Percentiles rank a stretch among this genome's conserved stretches.
These are phyloP conservation scores for Cirrhinus mrigala DNA, from an alignment of 2,797 vertebrate species.

Conservation along the genomic window DNA sequence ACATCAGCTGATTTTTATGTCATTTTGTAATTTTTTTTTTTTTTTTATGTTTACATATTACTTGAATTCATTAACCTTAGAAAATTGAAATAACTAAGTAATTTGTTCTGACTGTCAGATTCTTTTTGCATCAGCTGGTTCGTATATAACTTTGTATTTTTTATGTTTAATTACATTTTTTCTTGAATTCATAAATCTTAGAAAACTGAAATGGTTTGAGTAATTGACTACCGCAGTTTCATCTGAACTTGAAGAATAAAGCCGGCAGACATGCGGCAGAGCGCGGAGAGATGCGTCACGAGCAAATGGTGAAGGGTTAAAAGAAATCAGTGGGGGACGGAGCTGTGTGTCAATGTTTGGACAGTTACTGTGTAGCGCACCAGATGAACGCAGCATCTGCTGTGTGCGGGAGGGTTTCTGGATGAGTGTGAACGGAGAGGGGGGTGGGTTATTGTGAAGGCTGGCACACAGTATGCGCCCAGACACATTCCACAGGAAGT, in stretches of 20 bases:
- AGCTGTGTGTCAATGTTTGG: slow-evolving; percentile 75
- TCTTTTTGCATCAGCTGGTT: not conserved
- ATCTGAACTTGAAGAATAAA: not conserved
- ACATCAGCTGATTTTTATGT: not conserved
- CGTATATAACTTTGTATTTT: not conserved
- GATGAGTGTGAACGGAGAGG: slow-evolving; percentile 40
- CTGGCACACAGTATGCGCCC: slow-evolving; percentile 59
- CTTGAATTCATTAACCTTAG: not conserved
- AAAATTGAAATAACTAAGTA: not conserved
- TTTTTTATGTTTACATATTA: not conserved
- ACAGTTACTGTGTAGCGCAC: slow-evolving; percentile 74
- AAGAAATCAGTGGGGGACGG: slow-evolving; percentile 61
- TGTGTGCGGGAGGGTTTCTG: slow-evolving; percentile 61
- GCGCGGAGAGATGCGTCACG: not conserved
- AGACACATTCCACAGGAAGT: slow-evolving; percentile 65
- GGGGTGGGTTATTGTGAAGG: slow-evolving; percentile 54
- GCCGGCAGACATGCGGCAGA: not conserved
- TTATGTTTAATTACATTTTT: not conserved
- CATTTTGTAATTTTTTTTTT: not conserved
- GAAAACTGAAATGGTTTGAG: not conserved
- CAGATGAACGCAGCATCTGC: slow-evolving; percentile 78
- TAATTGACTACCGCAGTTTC: not conserved
- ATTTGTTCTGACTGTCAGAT: not conserved
- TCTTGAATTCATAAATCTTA: not conserved
- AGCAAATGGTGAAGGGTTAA: slow-evolving; percentile 62